Evolutionary conservation across 2,797 vertebrate species (phyloP), one percentile per base, ranked within the genome.

Genomic region (Sebastes cheni): DNA sequence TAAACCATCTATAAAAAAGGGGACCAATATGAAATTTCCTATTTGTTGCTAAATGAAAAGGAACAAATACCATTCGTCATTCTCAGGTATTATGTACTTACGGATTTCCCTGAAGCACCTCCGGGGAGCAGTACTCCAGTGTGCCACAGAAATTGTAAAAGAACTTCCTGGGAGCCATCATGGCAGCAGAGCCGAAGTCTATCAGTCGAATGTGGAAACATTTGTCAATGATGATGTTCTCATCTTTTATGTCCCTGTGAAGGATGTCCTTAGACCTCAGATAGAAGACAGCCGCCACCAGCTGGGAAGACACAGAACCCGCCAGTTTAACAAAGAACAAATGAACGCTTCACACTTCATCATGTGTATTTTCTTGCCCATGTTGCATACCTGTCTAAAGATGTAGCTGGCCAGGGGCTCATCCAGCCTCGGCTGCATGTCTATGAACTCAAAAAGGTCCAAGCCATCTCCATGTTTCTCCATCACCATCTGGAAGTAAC

Each of bases 211-310:
- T 95, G 4, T 97, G 96, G 91, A 99, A 99, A 88, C 96, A 95
- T 55, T 97, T 96, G 32, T 97, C 97, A 5, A 99, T 98, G 72
- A 99, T 97, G 14, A 98, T 96, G 88, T 99, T 99, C 92, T 99
- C 98, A n/a, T 99, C 98, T 90, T 99, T 99, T 84, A 99, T 99
- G 86, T 99, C 98, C 39, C 98, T 94, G 81, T 99, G 98, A 23
- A 99, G 91, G 81, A 99, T 96, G 85, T 92, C 93, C 84, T 95
- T 93, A 0, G 90, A 91, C 83, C 93, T 97, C 75, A 99, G 95
- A 81, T 99, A 98, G 11, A 93, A 95, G 74, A 98, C 96, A 1
- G 98, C 97, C 0, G 97, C 96, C 59, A 98, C 97, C 85, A 99
- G 86, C 98, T 99, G 88, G 20, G 12, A 73, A 71, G n/a, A 71